Percentiles rank a stretch among this genome's conserved stretches.
Conservation (phyloP, 2,113 vertebrate species). For the Aix galericulata region DNA sequence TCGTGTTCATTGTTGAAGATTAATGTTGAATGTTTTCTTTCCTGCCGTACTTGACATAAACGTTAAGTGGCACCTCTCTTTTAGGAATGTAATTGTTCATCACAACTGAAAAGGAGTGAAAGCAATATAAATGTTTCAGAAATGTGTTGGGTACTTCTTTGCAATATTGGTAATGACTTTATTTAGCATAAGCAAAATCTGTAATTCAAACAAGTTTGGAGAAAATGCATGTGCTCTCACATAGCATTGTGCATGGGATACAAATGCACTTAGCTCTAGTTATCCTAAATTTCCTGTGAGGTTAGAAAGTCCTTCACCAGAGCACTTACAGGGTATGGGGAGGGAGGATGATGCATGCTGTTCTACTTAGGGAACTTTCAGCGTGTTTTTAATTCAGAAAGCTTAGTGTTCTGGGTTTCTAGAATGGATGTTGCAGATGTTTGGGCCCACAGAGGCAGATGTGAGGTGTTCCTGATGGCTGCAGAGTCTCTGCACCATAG, state of each 20-base stretch:
- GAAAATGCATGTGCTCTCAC: background rate
- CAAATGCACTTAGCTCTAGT: background rate
- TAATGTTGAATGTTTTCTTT: background rate
- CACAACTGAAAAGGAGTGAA: background rate
- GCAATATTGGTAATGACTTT: background rate
- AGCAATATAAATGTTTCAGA: background rate
- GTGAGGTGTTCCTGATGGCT: background rate
- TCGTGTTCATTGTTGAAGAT: background rate
- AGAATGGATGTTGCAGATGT: background rate
- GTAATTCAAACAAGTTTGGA: background rate
- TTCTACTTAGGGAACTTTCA: background rate
- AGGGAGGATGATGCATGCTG: background rate
- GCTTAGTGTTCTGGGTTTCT: background rate
- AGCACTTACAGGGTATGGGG: background rate
- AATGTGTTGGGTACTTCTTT: background rate
- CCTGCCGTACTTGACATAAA: background rate
- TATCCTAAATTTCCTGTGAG: background rate
- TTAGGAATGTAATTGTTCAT: background rate
- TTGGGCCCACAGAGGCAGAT: too few relatives aligned
- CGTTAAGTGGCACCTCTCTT: background rate
- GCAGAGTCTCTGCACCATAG: background rate
- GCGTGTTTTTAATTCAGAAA: background rate
- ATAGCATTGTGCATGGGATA: background rate
- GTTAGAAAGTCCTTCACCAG: background rate
- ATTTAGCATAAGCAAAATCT: background rate